Conservation (phyloP, 2,888 invertebrate genomes). For the Entomobrya proxima region DNA sequence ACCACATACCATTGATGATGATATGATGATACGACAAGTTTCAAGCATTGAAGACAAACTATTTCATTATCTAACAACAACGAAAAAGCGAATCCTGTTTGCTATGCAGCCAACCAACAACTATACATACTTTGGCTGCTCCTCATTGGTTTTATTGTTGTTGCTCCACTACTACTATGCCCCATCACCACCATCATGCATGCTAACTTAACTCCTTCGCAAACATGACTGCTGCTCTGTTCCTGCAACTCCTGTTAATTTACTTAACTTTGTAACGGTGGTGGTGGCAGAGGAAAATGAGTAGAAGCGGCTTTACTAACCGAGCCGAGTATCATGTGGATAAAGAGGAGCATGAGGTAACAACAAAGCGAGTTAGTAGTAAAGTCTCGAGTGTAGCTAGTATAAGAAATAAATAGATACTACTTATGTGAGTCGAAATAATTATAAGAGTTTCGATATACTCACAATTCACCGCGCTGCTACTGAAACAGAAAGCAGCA, state of each 20-base stretch:
- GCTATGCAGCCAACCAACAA: slow-evolving; percentile 19
- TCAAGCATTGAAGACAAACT: slow-evolving; percentile 17
- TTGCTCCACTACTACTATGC: background rate
- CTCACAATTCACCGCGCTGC: background rate
- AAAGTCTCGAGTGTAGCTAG: background rate
- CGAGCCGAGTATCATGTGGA: slow-evolving; percentile 14
- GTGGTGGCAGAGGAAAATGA: background rate
- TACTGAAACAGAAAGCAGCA: background rate
- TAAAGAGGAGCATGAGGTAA: slow-evolving; percentile 27
- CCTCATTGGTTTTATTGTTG: slow-evolving; percentile 35
- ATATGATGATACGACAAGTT: slow-evolving; percentile 19
- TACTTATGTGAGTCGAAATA: background rate
- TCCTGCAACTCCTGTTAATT: background rate
- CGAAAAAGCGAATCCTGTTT: slow-evolving; percentile 36
- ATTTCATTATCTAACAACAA: slow-evolving; percentile 40
- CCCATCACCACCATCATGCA: background rate
- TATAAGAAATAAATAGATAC: background rate
- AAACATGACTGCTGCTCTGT: background rate
- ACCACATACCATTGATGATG: background rate
- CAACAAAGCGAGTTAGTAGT: background rate
- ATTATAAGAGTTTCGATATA: background rate
- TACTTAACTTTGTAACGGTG: background rate
- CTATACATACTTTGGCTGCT: background rate
- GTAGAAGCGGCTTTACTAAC: slow-evolving; percentile 28
- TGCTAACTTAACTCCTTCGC: background rate